Evolutionary conservation across 37 sponge, comb jelly and placozoan genomes (phyloP).

Genomic region (Aphrocallistes beatrix): DNA sequence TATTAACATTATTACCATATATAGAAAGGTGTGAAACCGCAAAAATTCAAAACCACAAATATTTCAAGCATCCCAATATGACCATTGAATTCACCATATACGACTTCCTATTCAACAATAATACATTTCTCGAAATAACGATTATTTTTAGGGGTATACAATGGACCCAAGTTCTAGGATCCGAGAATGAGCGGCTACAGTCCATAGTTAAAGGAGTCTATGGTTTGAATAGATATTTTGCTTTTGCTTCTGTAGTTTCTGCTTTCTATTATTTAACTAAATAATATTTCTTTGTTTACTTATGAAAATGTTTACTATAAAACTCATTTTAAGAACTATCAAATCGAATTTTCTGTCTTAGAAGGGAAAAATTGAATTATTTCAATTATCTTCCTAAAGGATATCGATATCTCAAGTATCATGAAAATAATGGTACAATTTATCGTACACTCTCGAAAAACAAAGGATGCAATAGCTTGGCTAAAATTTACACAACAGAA

Average conservation of each 20-base stretch:
- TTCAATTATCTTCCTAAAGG: neutral
- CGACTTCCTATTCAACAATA: too few species aligned
- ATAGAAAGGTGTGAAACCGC: too few species aligned
- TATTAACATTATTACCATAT: too few species aligned
- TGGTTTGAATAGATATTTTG: neutral
- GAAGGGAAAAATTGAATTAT: neutral
- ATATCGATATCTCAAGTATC: constrained; percentile 15
- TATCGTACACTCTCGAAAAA: constrained; percentile 13
- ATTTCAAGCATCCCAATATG: too few species aligned
- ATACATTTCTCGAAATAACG: too few species aligned
- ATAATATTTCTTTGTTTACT: neutral
- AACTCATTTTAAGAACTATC: neutral
- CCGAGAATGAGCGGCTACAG: too few species aligned
- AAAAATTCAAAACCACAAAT: too few species aligned
- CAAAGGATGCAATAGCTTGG: constrained; percentile 9
- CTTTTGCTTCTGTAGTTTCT: neutral
- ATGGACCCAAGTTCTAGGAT: too few species aligned
- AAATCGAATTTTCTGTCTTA: neutral
- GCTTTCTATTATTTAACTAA: neutral
- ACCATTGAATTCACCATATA: too few species aligned
- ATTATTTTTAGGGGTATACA: too few species aligned
- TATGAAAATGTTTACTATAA: constrained; percentile 3
- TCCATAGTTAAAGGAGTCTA: too few species aligned
- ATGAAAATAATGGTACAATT: constrained; percentile 7
- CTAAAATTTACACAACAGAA: constrained; percentile 3